These are phyloP conservation scores for Zaprionus capensis DNA, from an alignment of 1,140 invertebrate species.

Conservation along the genomic window DNA sequence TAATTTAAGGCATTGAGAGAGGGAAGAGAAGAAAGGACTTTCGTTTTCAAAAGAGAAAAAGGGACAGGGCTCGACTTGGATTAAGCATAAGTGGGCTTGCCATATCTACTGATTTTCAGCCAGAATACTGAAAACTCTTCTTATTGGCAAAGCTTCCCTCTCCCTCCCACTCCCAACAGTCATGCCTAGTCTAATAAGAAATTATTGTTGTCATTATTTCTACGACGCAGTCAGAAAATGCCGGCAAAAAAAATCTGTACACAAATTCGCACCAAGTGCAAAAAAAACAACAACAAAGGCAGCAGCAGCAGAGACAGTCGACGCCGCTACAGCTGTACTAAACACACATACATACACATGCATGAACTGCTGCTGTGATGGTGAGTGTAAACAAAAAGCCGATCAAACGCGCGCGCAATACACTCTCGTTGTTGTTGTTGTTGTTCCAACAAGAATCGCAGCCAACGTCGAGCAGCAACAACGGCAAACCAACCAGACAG, in stretches of 20 bases:
- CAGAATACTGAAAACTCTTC: no score
- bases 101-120: no score
- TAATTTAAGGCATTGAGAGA: background rate
- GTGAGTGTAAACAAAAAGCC: slow-evolving; percentile 64
- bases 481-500: slow-evolving; percentile 54
- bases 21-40: no score
- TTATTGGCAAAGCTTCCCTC: no score
- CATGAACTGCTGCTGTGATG: background rate
- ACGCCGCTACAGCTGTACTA: slow-evolving; percentile 46
- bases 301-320: slow-evolving; percentile 23
- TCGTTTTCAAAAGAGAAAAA: no score
- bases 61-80: no score
- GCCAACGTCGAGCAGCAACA: slow-evolving; percentile 58
- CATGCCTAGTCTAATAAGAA: slow-evolving; percentile 68
- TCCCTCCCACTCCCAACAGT: background rate
- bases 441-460: slow-evolving; percentile 75
- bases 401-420: slow-evolving; percentile 62
- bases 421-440: slow-evolving; percentile 23
- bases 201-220: slow-evolving; percentile 56
- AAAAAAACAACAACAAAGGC: slow-evolving; percentile 33
- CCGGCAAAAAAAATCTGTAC: slow-evolving; percentile 67
- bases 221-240: slow-evolving; percentile 58
- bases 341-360: slow-evolving; percentile 35
- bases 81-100: background rate
- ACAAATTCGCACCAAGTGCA: slow-evolving; percentile 29